Percentiles rank a stretch among this genome's conserved stretches.
Conservation (phyloP, 2,113 vertebrate species). For the Mesembrinibis cayennensis region DNA sequence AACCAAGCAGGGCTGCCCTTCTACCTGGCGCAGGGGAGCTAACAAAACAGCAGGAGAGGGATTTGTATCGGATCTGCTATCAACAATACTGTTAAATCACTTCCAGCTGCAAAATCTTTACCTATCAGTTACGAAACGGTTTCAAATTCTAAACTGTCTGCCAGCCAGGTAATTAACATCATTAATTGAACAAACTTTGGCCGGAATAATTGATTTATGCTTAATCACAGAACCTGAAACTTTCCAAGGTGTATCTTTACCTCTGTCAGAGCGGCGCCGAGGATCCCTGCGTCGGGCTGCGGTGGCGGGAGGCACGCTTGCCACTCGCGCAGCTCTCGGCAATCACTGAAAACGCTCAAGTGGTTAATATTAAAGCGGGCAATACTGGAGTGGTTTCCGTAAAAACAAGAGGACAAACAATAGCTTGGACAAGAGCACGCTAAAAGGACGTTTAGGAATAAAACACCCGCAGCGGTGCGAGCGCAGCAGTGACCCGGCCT, state of each 20-base stretch:
- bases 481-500: too few species aligned
- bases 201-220: background rate
- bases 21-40: background rate
- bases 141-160: background rate
- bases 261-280: rapidly evolving
- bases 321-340: background rate
- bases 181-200: background rate
- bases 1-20: background rate
- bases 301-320: rapidly evolving
- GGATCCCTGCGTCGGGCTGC: background rate
- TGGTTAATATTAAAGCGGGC: background rate
- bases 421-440: background rate
- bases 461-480: background rate
- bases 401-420: background rate
- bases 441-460: background rate
- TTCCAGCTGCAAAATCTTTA: slow-evolving; percentile 11
- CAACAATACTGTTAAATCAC: background rate
- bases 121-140: background rate
- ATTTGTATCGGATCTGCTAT: background rate
- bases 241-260: background rate
- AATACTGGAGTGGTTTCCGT: background rate
- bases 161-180: background rate
- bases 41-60: background rate
- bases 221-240: background rate
- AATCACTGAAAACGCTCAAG: background rate